Conservation (phyloP, 2,113 vertebrate genomes). For the Microtus richardsoni region DNA sequence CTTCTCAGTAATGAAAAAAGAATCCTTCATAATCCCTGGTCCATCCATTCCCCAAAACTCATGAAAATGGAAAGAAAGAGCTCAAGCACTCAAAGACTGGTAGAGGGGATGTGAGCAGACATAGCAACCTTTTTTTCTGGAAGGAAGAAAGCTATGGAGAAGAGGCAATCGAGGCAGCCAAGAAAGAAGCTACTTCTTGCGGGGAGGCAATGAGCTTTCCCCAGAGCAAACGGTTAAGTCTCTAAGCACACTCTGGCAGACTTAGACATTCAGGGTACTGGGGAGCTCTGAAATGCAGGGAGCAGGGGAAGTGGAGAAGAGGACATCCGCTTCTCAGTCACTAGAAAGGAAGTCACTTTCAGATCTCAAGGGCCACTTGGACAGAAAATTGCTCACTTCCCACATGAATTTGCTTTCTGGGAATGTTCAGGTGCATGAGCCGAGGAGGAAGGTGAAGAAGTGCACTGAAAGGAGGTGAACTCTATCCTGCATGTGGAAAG, state of each 20-base stretch:
- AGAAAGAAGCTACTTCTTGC: not conserved
- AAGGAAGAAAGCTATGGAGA: not conserved
- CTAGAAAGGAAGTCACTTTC: not conserved
- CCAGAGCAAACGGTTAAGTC: not conserved
- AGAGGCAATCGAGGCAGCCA: not conserved
- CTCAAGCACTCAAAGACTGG: not conserved
- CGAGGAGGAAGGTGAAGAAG: not conserved
- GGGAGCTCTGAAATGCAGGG: not conserved
- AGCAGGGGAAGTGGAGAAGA: not conserved
- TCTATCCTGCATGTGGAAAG: not conserved
- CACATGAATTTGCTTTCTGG: not conserved
- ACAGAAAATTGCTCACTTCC: not conserved
- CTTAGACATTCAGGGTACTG: not conserved
- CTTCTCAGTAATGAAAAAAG: not conserved
- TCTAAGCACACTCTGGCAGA: not conserved
- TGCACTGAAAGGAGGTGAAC: not conserved
- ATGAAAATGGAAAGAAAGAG: constrained; percentile 23
- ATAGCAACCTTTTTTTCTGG: not conserved
- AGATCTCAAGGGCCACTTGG: not conserved
- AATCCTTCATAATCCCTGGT: not conserved
- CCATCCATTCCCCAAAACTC: not conserved
- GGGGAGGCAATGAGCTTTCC: not conserved
- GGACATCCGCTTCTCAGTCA: not conserved
- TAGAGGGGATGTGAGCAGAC: not conserved
- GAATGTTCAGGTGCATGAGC: not conserved